Percentiles rank a stretch among this genome's conserved stretches.
Evolutionary conservation across 2,888 invertebrate species (phyloP).

Genomic region (Rotaria sp.): DNA sequence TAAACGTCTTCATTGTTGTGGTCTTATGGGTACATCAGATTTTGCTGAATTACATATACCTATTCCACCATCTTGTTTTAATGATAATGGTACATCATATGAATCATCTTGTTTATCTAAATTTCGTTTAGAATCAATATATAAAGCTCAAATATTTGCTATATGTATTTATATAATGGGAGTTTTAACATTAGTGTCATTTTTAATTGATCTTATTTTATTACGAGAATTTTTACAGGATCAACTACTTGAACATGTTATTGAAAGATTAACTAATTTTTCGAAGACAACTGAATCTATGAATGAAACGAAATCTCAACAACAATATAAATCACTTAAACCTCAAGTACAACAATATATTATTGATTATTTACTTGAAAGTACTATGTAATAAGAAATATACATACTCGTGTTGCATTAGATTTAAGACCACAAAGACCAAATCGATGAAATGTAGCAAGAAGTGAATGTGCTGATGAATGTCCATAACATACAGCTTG

Average conservation of each 20-base stretch:
- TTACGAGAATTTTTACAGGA: background rate
- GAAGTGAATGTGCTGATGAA: background rate
- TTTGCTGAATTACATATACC: background rate
- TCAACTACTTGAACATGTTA: background rate
- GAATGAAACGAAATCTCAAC: background rate
- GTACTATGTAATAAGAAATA: background rate
- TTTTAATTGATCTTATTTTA: background rate
- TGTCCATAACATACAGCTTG: background rate
- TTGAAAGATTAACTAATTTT: background rate
- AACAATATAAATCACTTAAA: background rate
- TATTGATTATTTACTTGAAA: conserved; percentile 14
- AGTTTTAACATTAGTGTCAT: background rate
- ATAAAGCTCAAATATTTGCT: background rate
- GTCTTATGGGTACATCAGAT: background rate
- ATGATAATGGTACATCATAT: background rate
- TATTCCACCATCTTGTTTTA: background rate
- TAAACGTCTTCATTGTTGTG: background rate
- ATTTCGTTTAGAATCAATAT: background rate
- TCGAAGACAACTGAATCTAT: background rate
- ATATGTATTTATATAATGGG: background rate
- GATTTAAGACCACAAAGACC: background rate
- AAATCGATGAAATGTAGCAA: background rate
- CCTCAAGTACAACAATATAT: background rate
- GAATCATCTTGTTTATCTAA: background rate
- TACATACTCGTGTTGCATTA: background rate